Percentiles rank a stretch among this genome's conserved stretches.
Conservation (phyloP, 2,113 vertebrate genomes). For the Elaphurus davidianus region DNA sequence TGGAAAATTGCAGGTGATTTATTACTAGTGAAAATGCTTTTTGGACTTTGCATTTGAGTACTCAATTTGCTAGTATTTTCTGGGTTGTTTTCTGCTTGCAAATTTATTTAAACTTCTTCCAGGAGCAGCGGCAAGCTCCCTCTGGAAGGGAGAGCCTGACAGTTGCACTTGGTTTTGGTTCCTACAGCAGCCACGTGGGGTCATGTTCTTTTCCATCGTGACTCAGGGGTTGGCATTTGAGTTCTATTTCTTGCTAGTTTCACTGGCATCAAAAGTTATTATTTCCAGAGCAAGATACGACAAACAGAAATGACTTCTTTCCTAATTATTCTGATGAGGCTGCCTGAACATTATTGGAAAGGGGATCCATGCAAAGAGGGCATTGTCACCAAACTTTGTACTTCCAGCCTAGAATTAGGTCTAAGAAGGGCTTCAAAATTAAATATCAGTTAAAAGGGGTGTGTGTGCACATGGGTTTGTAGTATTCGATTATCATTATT, state of each 20-base stretch:
- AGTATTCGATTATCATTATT: conserved; percentile 53
- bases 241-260: conserved; percentile 24
- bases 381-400: conserved; percentile 45
- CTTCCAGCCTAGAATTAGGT: neutral
- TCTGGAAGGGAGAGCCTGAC: neutral
- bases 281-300: conserved; percentile 57
- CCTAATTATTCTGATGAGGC: conserved; percentile 19
- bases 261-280: conserved; percentile 38
- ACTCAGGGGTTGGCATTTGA: conserved; percentile 19
- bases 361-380: conserved; percentile 30
- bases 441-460: neutral
- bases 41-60: conserved; percentile 70
- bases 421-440: neutral
- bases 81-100: conserved; percentile 61
- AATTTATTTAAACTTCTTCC: conserved; percentile 68
- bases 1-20: conserved; percentile 67
- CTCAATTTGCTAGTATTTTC: conserved; percentile 68
- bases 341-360: conserved; percentile 49
- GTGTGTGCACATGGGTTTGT: neutral
- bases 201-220: neutral
- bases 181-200: neutral
- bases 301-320: conserved; percentile 56
- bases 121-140: neutral
- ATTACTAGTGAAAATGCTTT: conserved; percentile 49
- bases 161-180: neutral